Conservation (phyloP, 2,888 invertebrate genomes). For the Eilema depressum region DNA sequence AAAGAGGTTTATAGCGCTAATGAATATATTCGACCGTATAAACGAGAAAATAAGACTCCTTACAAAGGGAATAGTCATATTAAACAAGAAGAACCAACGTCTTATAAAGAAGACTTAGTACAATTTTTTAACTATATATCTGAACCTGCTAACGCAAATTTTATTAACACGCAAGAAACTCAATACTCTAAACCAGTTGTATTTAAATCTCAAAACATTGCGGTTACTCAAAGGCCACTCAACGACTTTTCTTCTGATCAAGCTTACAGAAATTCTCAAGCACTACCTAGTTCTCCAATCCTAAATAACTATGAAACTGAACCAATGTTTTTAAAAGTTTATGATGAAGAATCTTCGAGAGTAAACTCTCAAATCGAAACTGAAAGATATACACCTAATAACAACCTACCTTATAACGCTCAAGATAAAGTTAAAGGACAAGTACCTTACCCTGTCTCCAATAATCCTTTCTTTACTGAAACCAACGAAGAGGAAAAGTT, state of each 20-base stretch:
- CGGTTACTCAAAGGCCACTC: conserved; percentile 7
- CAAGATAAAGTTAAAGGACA: neutral
- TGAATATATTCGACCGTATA: conserved; percentile 35
- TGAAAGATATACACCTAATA: conserved; percentile 8
- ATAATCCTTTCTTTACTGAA: conserved; percentile 22
- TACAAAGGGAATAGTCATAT: conserved; percentile 33
- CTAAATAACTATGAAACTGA: conserved; percentile 4
- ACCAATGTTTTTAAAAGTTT: conserved; percentile 2
- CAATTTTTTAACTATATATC: conserved; percentile 42
- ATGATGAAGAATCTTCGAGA: conserved; percentile 4
- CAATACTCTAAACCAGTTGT: conserved; percentile 10
- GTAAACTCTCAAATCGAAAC: neutral
- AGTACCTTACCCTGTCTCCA: neutral
- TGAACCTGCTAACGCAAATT: conserved; percentile 30
- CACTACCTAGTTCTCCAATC: neutral
- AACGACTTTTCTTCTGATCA: conserved; percentile 5
- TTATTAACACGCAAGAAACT: conserved; percentile 29
- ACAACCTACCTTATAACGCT: neutral
- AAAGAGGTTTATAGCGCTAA: conserved; percentile 37
- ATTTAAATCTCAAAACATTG: neutral
- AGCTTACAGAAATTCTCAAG: neutral
- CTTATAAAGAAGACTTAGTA: conserved; percentile 26
- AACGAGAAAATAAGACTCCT: conserved; percentile 42
- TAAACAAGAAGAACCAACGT: conserved; percentile 31
- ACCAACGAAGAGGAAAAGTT: conserved; percentile 64